A percentile compares a stretch with the other conserved stretches of the same genome.
phyloP scores from a whole-genome alignment of 2,797 vertebrate genomes.

The Darevskia mixta region DNA sequence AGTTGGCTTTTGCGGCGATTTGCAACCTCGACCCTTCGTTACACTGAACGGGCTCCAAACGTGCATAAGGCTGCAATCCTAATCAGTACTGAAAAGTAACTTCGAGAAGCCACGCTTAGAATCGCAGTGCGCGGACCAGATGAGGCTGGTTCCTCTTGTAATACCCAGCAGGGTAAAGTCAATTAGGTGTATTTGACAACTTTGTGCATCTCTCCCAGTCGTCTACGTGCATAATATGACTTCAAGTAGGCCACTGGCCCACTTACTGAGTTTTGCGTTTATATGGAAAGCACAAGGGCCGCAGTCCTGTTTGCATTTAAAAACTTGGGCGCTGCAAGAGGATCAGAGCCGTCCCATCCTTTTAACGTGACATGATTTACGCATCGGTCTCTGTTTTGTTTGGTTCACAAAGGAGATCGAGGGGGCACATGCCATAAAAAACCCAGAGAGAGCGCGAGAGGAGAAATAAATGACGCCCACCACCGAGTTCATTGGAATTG shows the following conservation, averaged over 20 bases:
- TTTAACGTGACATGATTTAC: not conserved
- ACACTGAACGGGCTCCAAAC: not conserved
- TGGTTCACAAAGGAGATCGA: not conserved
- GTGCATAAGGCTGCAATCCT: not conserved
- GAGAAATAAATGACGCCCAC: not conserved
- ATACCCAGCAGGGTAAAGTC: not conserved
- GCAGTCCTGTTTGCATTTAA: not conserved
- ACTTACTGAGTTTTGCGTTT: not conserved
- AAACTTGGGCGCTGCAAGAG: not conserved
- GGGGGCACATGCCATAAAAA: constrained; percentile 58
- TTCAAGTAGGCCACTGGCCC: not conserved
- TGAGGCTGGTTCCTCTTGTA: not conserved
- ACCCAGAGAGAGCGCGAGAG: constrained; percentile 31
- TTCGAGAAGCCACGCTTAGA: not conserved
- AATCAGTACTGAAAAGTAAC: not conserved
- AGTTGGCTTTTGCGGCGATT: not conserved
- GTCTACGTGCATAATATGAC: not conserved
- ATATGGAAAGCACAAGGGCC: not conserved
- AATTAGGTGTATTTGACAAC: not conserved
- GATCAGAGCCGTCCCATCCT: not conserved
- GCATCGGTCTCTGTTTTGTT: constrained; percentile 50
- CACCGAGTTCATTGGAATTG: not conserved
- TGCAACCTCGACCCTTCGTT: not conserved
- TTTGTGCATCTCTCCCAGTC: not conserved
- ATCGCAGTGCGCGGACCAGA: not conserved